Evolutionary conservation across 2,797 vertebrate species (phyloP).

Genomic region (Artibeus lituratus): DNA sequence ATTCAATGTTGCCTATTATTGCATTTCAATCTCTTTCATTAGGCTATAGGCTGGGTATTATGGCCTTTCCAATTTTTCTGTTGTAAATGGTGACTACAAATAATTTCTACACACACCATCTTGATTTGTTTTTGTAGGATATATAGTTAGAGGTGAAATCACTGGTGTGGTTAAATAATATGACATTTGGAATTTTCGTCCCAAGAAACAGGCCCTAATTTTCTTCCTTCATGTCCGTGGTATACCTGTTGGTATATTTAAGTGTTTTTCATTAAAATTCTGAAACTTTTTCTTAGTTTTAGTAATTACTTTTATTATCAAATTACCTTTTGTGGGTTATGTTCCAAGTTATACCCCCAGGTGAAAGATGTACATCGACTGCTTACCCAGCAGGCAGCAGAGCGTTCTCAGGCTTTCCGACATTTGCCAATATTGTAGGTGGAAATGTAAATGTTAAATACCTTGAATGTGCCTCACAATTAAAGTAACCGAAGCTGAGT

Average conservation of each 20-base stretch:
- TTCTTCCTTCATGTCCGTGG: not conserved
- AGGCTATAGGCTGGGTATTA: not conserved
- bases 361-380: not conserved
- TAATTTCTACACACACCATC: not conserved
- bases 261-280: not conserved
- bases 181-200: not conserved
- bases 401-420: rapidly evolving
- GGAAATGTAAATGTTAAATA: not conserved
- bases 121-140: not conserved
- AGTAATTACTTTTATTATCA: not conserved
- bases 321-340: not conserved
- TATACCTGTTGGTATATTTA: not conserved
- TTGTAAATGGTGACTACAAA: not conserved
- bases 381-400: not conserved
- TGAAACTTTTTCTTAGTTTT: not conserved
- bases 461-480: not conserved
- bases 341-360: not conserved
- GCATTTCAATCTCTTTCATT: not conserved
- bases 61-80: not conserved
- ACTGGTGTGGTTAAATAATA: not conserved
- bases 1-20: not conserved
- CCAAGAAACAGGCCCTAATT: not conserved
- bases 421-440: not conserved
- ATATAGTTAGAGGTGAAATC: not conserved
- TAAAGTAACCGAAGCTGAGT: not conserved